Evolutionary conservation across 2,888 invertebrate genomes (phyloP), one percentile per base, ranked within the genome.

Genomic region (Listrodromus nycthemerus): DNA sequence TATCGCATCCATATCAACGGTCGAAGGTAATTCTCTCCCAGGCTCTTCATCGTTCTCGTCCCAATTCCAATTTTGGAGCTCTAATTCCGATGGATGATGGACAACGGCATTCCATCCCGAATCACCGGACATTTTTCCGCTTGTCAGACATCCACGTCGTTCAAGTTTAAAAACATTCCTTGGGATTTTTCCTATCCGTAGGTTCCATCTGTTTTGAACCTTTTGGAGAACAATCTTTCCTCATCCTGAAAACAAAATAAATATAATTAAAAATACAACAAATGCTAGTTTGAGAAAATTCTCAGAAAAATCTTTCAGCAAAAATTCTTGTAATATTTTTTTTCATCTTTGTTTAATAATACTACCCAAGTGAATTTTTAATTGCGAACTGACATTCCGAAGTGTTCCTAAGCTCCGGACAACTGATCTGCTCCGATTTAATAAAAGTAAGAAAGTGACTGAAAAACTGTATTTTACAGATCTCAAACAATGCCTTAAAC

Each of bases 1-100:
- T 90, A 96, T 95, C 81, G 95, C 95, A 88, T 95, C 95, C 93
- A 96, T 96, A 88, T 96, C 96, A 83, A 96, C 95, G 33, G 96
- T 96, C 37, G 95, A 95, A 16, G 95, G 95, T 88, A 95, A 93
- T 86, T 93, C 93, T 88, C 95, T 95, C 83, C 95, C 95, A 65
- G 95, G 95, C 91, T 95, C 95, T 16, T 95, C 95, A 92, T 95
- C 95, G 84, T 94, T 93, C 83, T 92, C 93, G 86, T 92, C 93
- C 93, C 93, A 93, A 87, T 93, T 92, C 93, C 93, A 93, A 89
- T 91, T 93, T 82, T 91, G 92, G 30, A 93, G 83, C 88, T 92
- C 93, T 87, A 93, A 87, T 91, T 95, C 95, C 87, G 94, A 94
- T 80, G 95, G 95, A 91, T 94, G 94, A 91, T 95, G 95, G 86